Evolutionary conservation across 2,888 invertebrate species (phyloP).

Genomic region (Eledona agricola): DNA sequence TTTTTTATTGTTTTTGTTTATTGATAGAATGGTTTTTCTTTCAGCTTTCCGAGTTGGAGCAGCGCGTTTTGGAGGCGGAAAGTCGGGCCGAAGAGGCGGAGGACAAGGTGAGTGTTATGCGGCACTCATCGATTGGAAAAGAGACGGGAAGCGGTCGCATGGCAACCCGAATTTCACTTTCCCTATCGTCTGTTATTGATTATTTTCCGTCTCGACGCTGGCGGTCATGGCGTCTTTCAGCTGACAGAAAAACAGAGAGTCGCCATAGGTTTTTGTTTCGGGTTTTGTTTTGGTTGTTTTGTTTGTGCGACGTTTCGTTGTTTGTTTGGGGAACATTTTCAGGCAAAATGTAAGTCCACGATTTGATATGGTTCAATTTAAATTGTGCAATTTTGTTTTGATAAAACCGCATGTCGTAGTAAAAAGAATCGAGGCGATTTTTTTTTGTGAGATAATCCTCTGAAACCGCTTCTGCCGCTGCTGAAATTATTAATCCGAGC

Average conservation of each 20-base stretch:
- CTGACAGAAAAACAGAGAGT: constrained; percentile 59
- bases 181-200: constrained; percentile 63
- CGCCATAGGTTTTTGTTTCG: constrained; percentile 51
- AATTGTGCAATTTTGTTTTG: constrained; percentile 6
- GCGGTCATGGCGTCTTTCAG: constrained; percentile 62
- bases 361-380: constrained; percentile 7
- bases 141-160: constrained; percentile 51
- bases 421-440: too few relatives aligned
- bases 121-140: constrained; percentile 17
- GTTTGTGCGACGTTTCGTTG: constrained; percentile 47
- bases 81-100: constrained; percentile 92
- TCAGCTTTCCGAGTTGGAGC: constrained; percentile 93
- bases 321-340: constrained; percentile 48
- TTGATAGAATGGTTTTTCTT: constrained; percentile 62
- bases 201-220: constrained; percentile 63
- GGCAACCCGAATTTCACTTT: constrained; percentile 59
- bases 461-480: too few relatives aligned
- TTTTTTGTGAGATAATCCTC: too few relatives aligned
- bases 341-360: constrained; percentile 56
- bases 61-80: constrained; percentile 91
- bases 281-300: constrained; percentile 52
- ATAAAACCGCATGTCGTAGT: background rate
- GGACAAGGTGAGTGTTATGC: constrained; percentile 79
- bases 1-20: constrained; percentile 14
- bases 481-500: too few relatives aligned